Base-by-base conservation (phyloP, 2,113 vertebrate species). In the Muntiacus muntjak region DNA sequence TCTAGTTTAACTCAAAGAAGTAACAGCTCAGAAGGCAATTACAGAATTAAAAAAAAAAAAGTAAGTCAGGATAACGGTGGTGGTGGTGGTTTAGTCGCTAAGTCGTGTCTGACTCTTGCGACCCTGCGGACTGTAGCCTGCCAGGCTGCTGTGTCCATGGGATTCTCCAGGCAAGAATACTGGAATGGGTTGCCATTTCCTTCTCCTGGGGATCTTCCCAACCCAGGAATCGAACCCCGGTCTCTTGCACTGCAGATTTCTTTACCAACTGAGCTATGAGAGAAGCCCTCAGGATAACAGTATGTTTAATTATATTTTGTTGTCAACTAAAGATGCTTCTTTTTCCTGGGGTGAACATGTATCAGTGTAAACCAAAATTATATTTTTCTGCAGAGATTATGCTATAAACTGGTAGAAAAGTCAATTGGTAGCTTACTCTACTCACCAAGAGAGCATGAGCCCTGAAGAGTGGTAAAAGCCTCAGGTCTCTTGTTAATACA, bases 301-400 rank as follows among this genome's bases (percentile, higher is more conserved):
- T 58, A 62, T 55, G 67, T 92, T 71, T 55, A 87, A 92, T 8
- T n/a, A 15, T 94, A 92, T 54, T 64, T 57, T 96, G 62, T 36
- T 87, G 54, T 67, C 52, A 89, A 55, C 30, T 52, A 17, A 89
- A 26, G 45, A n/a, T 15, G 23, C 12, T 57, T 58, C 40, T 86
- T 91, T 94, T 87, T 45, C 87, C 91, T 10, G 8, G n/a, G 36
- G 78, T 71, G n/a, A 79, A 85, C 2, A 43, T 47, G 28, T 76
- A 94, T 58, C 52, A 92, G 1, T 58, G 36, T 76, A 67, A 92
- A 30, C 4, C 62, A 60, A 67, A 58, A 71, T 16, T 67, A 2
- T 55, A 14, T 8, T 79, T 82, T 90, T 67, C 6, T 67, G 33
- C 19, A 81, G 47, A 58, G 87, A 58, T n/a, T 16, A 93, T 74